These are phyloP conservation scores for Leguminivora glycinivorella DNA, from an alignment of 1,140 invertebrate species.

Conservation along the genomic window DNA sequence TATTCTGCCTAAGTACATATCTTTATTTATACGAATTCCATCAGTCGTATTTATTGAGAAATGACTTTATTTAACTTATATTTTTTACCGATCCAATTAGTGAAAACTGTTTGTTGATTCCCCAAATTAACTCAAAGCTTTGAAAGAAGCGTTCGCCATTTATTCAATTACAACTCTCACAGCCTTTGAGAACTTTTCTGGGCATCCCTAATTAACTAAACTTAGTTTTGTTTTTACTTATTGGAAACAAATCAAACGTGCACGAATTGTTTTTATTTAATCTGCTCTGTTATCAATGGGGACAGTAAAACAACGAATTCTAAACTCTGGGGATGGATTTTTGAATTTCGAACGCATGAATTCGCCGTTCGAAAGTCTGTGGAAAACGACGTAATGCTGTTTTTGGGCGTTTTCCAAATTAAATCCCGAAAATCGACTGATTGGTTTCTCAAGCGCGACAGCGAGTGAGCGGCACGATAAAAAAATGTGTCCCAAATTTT, in stretches of 20 bases:
- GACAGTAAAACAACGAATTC: conserved; percentile 22
- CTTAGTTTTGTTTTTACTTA: conserved; percentile 11
- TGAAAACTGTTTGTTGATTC: background rate
- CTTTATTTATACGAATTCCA: no score
- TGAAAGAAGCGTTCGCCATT: background rate
- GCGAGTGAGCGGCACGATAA: no score
- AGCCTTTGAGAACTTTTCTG: background rate
- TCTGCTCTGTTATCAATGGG: conserved; percentile 17
- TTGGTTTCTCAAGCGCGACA: no score
- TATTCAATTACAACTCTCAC: conserved; percentile 10
- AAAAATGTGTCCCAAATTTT: no score
- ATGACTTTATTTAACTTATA: background rate
- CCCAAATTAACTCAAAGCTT: background rate
- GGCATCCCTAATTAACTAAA: background rate
- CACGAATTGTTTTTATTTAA: background rate
- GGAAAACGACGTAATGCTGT: no score
- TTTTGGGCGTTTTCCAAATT: no score
- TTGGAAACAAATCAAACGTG: background rate
- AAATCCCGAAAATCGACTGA: no score
- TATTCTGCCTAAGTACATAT: no score
- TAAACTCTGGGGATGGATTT: no score
- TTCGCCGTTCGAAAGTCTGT: no score
- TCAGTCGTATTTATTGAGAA: background rate
- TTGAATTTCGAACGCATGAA: no score
- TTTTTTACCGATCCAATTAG: background rate